Evolutionary conservation across 64 coral and sea anemone species (phyloP).

Genomic region (Stichodactyla mertensii): DNA sequence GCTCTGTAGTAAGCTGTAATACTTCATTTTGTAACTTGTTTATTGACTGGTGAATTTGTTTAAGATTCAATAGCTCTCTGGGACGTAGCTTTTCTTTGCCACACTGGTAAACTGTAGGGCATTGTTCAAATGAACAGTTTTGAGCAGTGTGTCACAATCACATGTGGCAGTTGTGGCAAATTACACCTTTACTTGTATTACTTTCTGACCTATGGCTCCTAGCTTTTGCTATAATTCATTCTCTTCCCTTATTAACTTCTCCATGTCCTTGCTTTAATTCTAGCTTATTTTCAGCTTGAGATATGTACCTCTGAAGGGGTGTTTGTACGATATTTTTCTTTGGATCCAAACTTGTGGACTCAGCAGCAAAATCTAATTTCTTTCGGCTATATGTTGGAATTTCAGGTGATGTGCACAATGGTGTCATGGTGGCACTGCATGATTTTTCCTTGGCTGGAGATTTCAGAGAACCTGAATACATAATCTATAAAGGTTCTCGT

Average conservation of each 20-base stretch:
- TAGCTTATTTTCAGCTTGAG: neutral
- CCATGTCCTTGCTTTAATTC: neutral
- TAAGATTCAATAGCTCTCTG: neutral
- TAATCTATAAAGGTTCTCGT: conserved; percentile 17
- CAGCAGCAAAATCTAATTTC: too few species aligned
- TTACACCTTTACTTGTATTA: neutral
- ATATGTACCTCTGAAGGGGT: neutral
- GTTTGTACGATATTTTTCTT: neutral
- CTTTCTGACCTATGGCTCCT: neutral
- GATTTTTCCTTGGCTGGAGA: too few species aligned
- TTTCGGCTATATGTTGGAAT: too few species aligned
- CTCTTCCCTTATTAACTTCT: neutral
- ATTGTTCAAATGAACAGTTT: neutral
- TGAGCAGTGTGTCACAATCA: neutral
- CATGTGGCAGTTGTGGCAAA: neutral
- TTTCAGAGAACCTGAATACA: neutral
- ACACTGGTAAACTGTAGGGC: neutral
- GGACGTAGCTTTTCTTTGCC: conserved; percentile 6
- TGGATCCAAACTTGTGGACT: too few species aligned
- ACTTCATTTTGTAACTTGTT: neutral
- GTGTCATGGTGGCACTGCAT: too few species aligned
- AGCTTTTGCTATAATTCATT: neutral
- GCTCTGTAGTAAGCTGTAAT: neutral
- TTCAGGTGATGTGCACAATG: too few species aligned
- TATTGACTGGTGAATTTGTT: neutral